phyloP scores from a whole-genome alignment of 2,113 vertebrate species.

The Dipodomys spectabilis region DNA sequence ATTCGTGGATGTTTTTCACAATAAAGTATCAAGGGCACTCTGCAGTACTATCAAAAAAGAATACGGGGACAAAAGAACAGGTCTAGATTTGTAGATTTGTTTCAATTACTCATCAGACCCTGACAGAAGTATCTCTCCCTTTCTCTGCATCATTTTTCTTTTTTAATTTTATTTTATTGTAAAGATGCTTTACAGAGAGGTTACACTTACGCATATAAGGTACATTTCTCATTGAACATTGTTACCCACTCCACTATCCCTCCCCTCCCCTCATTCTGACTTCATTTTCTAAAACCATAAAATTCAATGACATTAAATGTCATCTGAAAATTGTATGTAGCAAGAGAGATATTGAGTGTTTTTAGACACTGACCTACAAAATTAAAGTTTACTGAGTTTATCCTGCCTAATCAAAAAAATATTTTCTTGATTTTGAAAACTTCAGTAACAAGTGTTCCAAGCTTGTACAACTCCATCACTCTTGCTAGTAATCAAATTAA shows the following conservation, averaged over 20 bases:
- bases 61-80: background rate
- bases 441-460: background rate
- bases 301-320: background rate
- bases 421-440: background rate
- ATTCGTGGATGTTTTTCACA: background rate
- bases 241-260: too few species aligned
- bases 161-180: too few species aligned
- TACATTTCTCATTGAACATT: too few species aligned
- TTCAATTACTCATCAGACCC: background rate
- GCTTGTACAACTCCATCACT: background rate
- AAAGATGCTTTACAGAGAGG: too few species aligned
- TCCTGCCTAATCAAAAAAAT: background rate
- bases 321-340: background rate
- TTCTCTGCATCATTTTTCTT: too few species aligned
- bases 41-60: background rate
- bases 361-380: background rate
- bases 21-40: background rate
- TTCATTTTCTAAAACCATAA: background rate
- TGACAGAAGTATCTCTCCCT: background rate
- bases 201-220: too few species aligned
- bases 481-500: background rate
- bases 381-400: background rate
- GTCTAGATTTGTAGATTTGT: background rate
- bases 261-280: background rate
- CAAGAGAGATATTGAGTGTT: background rate